phyloP scores from a whole-genome alignment of 2,888 invertebrate genomes.

The Helleia helle region DNA sequence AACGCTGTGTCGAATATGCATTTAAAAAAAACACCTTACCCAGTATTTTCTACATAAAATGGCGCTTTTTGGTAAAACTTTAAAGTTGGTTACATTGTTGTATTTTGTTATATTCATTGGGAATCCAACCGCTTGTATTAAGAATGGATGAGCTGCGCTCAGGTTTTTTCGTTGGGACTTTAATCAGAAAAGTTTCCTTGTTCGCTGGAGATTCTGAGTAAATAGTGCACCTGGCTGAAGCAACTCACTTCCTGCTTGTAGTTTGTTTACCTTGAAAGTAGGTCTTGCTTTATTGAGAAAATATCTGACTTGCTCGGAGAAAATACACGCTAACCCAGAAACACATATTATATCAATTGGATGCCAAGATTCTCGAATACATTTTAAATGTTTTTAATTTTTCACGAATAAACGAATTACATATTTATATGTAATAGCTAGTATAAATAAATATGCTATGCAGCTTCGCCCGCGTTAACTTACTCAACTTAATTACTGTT shows the following conservation, averaged over 20 bases:
- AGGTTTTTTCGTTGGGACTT: constrained; percentile 56
- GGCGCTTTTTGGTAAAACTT: not conserved
- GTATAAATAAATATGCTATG: no score
- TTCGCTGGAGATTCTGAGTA: constrained; percentile 34
- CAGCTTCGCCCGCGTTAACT: no score
- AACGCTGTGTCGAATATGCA: no score
- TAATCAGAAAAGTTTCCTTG: constrained; percentile 52
- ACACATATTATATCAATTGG: not conserved
- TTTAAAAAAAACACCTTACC: not conserved
- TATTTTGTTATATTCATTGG: constrained; percentile 64
- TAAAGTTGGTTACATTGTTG: constrained; percentile 30
- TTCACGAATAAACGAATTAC: no score
- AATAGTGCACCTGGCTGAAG: constrained; percentile 35
- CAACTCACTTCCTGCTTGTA: constrained; percentile 29
- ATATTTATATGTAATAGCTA: no score
- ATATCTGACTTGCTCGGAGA: constrained; percentile 7
- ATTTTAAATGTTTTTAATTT: constrained; percentile 4
- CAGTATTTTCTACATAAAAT: not conserved
- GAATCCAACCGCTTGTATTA: constrained; percentile 58
- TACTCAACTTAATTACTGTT: no score
- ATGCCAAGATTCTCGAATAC: not conserved
- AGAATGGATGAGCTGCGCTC: constrained; percentile 56
- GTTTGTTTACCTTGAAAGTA: constrained; percentile 31
- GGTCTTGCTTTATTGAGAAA: constrained; percentile 26
- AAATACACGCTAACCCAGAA: constrained; percentile 2